phyloP scores from a whole-genome alignment of 2,797 vertebrate genomes.

The Prunella strophiata region DNA sequence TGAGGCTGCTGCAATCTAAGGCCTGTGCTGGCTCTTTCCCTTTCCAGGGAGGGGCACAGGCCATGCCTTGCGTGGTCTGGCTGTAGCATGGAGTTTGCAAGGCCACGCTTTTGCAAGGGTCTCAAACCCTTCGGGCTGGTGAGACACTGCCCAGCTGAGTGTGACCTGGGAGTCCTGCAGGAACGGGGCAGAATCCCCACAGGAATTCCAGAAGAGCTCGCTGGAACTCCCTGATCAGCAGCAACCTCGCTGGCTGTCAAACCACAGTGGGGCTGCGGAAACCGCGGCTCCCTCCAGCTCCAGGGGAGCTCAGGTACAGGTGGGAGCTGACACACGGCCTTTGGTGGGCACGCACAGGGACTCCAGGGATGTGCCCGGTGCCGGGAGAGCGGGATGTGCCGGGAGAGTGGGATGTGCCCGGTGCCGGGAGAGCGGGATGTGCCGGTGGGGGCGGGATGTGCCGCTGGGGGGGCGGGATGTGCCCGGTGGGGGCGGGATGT shows the following conservation, averaged over 20 bases:
- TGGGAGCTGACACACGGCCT: too few species aligned
- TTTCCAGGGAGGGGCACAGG: accelerated
- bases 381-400: background rate
- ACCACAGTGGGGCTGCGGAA: background rate
- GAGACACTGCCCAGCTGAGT: accelerated
- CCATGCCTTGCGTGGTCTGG: too few species aligned
- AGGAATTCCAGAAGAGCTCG: too few species aligned
- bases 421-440: too few species aligned
- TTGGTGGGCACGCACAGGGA: accelerated
- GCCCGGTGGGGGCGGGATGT: too few species aligned
- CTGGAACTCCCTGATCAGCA: too few species aligned
- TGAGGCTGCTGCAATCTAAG: background rate
- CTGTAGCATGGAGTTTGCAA: accelerated
- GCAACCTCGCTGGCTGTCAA: accelerated
- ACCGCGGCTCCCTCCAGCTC: accelerated
- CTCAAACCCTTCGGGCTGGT: background rate
- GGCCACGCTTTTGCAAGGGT: too few species aligned
- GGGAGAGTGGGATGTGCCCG: too few species aligned
- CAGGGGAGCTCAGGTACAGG: too few species aligned
- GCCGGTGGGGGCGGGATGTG: too few species aligned
- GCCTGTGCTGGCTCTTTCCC: accelerated
- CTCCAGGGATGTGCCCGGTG: accelerated
- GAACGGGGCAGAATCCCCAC: too few species aligned
- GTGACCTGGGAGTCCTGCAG: background rate
- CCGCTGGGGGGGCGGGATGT: too few species aligned